These are phyloP conservation scores for Lophochroa leadbeateri DNA, from an alignment of 2,113 vertebrate genomes.

Conservation along the genomic window DNA sequence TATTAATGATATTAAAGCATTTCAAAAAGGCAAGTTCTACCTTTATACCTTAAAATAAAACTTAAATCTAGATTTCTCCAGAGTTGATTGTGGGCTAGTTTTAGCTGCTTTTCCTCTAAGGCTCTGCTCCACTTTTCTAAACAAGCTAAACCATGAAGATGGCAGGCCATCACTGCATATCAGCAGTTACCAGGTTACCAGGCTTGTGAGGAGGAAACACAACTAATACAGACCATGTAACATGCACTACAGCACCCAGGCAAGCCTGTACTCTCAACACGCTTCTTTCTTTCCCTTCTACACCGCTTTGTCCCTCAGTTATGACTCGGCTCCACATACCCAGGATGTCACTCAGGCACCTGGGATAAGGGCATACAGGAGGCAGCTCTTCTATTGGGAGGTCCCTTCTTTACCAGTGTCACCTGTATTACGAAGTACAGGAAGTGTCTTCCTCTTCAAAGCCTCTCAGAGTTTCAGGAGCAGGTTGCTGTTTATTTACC, in stretches of 20 bases:
- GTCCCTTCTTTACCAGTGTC: not conserved
- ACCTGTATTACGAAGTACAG: not conserved
- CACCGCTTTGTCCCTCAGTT: not conserved
- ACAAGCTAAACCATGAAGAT: not conserved
- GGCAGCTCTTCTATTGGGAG: not conserved
- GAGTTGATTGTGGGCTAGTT: not conserved
- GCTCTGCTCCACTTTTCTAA: not conserved
- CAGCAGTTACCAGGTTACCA: not conserved
- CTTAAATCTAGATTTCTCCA: not conserved
- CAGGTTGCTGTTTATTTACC: not conserved
- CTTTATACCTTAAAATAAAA: not conserved
- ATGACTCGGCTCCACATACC: not conserved
- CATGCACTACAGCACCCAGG: not conserved
- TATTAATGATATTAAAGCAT: not conserved
- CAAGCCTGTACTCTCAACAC: not conserved
- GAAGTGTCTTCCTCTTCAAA: not conserved
- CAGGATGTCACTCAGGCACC: not conserved
- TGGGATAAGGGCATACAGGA: not conserved
- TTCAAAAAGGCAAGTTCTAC: not conserved
- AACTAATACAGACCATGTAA: not conserved
- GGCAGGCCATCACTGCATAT: too few relatives aligned
- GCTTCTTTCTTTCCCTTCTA: not conserved
- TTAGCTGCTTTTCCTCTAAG: not conserved
- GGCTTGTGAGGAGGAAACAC: not conserved
- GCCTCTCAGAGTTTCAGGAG: too few relatives aligned